These are phyloP conservation scores for Platygyra sinensis DNA, from an alignment of 64 coral and sea anemone species.

Conservation along the genomic window DNA sequence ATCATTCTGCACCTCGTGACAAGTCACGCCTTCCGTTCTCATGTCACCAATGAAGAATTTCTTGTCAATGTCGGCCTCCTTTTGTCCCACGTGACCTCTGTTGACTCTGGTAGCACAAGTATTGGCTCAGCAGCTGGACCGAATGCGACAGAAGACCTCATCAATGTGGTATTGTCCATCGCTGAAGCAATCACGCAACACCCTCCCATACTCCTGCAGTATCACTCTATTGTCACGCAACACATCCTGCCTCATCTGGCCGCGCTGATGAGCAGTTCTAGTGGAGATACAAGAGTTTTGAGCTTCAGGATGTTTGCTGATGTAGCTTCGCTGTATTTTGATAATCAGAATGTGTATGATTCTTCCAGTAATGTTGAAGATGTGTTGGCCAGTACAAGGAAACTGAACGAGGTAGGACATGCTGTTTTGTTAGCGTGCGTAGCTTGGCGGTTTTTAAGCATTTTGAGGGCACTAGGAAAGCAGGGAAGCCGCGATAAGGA, in stretches of 20 bases:
- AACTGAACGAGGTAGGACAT: slow-evolving; percentile 64
- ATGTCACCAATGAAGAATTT: slow-evolving; percentile 68
- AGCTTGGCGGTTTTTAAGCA: no score
- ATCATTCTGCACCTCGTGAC: slow-evolving; percentile 92
- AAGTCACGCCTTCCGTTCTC: slow-evolving; percentile 80
- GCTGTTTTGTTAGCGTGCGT: no score
- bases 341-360: slow-evolving; percentile 50
- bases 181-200: slow-evolving; percentile 93
- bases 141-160: slow-evolving; percentile 75
- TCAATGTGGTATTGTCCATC: slow-evolving; percentile 90
- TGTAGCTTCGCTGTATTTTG: slow-evolving; percentile 71
- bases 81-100: slow-evolving; percentile 72
- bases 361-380: slow-evolving; percentile 44
- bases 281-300: slow-evolving; percentile 66
- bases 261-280: slow-evolving; percentile 56
- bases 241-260: slow-evolving; percentile 62
- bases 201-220: slow-evolving; percentile 83
- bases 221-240: slow-evolving; percentile 52
- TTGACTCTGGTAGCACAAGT: slow-evolving; percentile 84
- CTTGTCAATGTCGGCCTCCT: slow-evolving; percentile 65
- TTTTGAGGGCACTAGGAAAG: no score
- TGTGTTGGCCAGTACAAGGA: slow-evolving; percentile 33
- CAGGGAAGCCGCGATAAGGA: no score
- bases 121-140: slow-evolving; percentile 85
- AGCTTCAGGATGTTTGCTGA: slow-evolving; percentile 84